These are phyloP conservation scores for Trematocara nigrifrons DNA, from an alignment of 2,113 vertebrate genomes.

Conservation along the genomic window DNA sequence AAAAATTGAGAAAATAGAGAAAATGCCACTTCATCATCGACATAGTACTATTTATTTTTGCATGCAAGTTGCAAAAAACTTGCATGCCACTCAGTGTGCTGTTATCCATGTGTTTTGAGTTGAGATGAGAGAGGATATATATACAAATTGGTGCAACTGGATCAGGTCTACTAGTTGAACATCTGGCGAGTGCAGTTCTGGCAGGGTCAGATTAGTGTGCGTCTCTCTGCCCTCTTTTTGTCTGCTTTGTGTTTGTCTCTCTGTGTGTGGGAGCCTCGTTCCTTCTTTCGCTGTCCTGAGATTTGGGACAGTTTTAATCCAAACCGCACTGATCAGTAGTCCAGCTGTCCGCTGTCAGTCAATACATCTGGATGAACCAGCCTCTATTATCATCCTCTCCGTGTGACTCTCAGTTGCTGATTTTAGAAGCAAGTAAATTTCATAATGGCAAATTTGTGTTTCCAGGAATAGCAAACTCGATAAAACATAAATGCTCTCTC, in stretches of 20 bases:
- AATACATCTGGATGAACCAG: not conserved
- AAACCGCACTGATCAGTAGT: not conserved
- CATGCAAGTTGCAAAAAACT: not conserved
- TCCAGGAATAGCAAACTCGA: not conserved
- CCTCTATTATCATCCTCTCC: not conserved
- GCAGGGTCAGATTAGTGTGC: conserved; percentile 37
- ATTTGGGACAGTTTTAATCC: conserved; percentile 50
- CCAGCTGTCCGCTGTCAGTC: conserved; percentile 30
- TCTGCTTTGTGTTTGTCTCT: conserved; percentile 2
- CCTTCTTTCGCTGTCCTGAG: not conserved
- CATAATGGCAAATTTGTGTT: not conserved
- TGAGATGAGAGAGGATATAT: not conserved
- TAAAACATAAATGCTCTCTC: conserved; percentile 12
- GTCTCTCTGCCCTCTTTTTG: conserved; percentile 29
- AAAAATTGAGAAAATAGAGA: not conserved
- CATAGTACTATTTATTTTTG: not conserved
- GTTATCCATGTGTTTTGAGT: not conserved
- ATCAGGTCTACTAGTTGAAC: conserved; percentile 10
- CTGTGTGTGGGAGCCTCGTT: not conserved
- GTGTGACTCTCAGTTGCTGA: not conserved
- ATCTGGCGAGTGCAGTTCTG: conserved; percentile 46
- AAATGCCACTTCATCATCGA: not conserved
- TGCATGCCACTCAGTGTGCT: not conserved
- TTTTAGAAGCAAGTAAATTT: not conserved
- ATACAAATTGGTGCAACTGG: not conserved